Base-by-base conservation (phyloP, 2,888 invertebrate species). In the Thecocarcelia acutangulata region DNA sequence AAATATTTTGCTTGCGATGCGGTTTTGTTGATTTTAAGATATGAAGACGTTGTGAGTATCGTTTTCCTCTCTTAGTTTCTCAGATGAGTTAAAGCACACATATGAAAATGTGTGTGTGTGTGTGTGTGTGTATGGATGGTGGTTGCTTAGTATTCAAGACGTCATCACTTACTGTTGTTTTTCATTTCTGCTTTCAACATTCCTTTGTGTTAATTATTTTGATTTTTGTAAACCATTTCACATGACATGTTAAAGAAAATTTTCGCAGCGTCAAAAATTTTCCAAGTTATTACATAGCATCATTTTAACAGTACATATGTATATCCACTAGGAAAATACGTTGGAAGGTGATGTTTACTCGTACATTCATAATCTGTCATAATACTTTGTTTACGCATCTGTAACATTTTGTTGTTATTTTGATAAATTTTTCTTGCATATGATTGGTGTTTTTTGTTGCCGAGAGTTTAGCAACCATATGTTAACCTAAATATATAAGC, bases 151-250 rank as follows among this genome's bases (percentile, higher is more conserved):
- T 52, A 6, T 11, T 59, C 59, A 15, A 85, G 87, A 87, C 87
- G 87, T 88, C 87, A 88, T 84, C 86, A 87, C 48, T 3, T 33
- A 33, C 33, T 33, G 33, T 33, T 1, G 4, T 33, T 33, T 5
- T 9, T 33, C 8, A 8, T 33, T 5, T 33, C 8, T 33, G 33
- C 33, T 8, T 33, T 33, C 33, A 33, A 8, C 3, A 33, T 8
- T 6, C 1, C 3, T 33, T 33, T 33, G 1, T 3, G 33, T 9
- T 8, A 33, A 33, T 33, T 8, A 9, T 5, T 9, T 33, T 33
- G 33, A 33, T 33, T 9, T 33, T 33, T 33, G 6, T 33, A 8
- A 33, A 33, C 33, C 9, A 8, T 5, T 8, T 8, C 4, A 33
- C 9, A 9, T 8, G 33, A 9, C 33, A 8, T 8, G 33, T 33